These are phyloP conservation scores for Cottus gobio DNA, from an alignment of 2,113 vertebrate genomes.

Conservation along the genomic window DNA sequence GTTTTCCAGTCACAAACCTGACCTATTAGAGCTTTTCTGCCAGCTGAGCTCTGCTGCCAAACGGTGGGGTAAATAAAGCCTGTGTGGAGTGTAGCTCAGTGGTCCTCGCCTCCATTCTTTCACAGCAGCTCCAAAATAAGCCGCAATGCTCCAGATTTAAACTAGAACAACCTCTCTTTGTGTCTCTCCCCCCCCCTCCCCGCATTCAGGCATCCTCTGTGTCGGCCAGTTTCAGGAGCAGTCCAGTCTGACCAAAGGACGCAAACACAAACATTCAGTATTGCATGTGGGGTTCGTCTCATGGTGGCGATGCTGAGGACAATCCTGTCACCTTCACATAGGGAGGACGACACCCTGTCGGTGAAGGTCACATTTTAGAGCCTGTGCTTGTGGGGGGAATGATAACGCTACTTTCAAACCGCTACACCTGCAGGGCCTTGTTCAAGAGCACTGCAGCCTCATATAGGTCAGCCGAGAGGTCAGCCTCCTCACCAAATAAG, in stretches of 20 bases:
- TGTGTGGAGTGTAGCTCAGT: constrained; percentile 27
- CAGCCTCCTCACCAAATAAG: not conserved
- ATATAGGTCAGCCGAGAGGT: not conserved
- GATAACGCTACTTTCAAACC: not conserved
- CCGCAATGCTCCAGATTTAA: constrained; percentile 58
- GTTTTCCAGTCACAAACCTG: constrained; percentile 27
- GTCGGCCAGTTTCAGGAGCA: constrained; percentile 5
- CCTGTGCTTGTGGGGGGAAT: not conserved
- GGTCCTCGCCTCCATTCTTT: constrained; percentile 30
- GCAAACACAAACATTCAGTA: not conserved
- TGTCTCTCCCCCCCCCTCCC: not conserved
- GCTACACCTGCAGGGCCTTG: not conserved
- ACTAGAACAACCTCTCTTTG: constrained; percentile 51
- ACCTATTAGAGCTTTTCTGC: constrained; percentile 36
- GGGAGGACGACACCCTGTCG: not conserved
- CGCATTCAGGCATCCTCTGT: not conserved
- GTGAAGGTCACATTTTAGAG: not conserved
- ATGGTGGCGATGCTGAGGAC: not conserved
- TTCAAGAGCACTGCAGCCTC: constrained; percentile 4
- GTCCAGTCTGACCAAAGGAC: not conserved
- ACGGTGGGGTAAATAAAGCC: constrained; percentile 43
- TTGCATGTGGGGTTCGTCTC: not conserved
- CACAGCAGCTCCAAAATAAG: constrained; percentile 57
- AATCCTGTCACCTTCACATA: not conserved
- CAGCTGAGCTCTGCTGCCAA: constrained; percentile 50